A percentile compares a stretch with the other conserved stretches of the same genome.
These are phyloP conservation scores for Cotesia typhae DNA, from an alignment of 1,140 invertebrate genomes.

Conservation along the genomic window DNA sequence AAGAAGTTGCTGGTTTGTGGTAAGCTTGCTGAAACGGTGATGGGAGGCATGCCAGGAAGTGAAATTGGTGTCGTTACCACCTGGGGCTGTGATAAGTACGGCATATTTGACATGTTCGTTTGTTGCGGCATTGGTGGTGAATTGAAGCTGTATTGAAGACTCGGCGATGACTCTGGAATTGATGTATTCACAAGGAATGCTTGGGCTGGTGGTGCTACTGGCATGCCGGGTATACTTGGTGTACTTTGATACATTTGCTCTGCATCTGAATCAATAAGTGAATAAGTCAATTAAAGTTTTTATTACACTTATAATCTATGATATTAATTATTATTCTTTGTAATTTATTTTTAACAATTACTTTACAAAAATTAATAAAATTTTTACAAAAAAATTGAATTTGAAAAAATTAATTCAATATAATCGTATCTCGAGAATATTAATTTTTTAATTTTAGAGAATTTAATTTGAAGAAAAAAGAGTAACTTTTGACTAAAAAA, in stretches of 20 bases:
- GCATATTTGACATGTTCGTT: slow-evolving; percentile 37
- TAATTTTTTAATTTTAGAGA: too few relatives aligned
- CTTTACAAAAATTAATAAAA: too few relatives aligned
- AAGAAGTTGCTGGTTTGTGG: slow-evolving; percentile 63
- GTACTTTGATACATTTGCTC: slow-evolving; percentile 46
- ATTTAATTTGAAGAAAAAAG: too few relatives aligned
- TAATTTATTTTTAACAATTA: too few relatives aligned
- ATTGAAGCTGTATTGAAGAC: slow-evolving; percentile 43
- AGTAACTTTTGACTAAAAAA: too few relatives aligned
- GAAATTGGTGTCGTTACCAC: slow-evolving; percentile 76
- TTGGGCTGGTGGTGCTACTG: slow-evolving; percentile 64
- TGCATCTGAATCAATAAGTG: slow-evolving; percentile 39
- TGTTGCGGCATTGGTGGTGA: slow-evolving; percentile 27
- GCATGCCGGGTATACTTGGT: slow-evolving; percentile 71
- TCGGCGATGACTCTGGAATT: slow-evolving; percentile 28
- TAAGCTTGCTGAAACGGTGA: slow-evolving; percentile 80
- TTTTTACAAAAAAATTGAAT: too few relatives aligned
- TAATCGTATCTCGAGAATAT: too few relatives aligned
- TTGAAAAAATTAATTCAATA: too few relatives aligned
- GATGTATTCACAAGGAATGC: slow-evolving; percentile 46
- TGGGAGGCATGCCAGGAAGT: slow-evolving; percentile 81
- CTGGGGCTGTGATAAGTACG: slow-evolving; percentile 49
- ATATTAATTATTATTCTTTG: too few relatives aligned
- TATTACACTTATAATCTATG: too few relatives aligned
- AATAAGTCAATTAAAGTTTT: not conserved